Evolutionary conservation across 2,888 invertebrate species (phyloP).

Genomic region (Psococerastis gibbosa): DNA sequence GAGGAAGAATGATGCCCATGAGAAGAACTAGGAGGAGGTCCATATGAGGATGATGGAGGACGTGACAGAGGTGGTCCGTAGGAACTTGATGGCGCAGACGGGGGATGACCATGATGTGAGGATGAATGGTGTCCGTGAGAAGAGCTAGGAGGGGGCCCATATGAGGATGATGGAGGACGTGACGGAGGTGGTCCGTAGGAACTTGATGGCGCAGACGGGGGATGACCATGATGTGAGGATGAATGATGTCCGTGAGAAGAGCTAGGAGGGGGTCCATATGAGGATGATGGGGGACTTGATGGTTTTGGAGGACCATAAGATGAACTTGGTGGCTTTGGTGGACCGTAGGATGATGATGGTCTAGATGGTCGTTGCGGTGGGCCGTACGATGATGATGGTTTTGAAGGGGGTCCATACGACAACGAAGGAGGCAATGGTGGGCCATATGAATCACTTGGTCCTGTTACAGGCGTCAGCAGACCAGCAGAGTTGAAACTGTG

Average conservation of each 20-base stretch:
- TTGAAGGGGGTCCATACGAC: conserved; percentile 18
- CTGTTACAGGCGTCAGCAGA: not conserved
- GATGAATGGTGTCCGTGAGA: conserved; percentile 22
- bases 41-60: conserved; percentile 17
- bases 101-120: conserved; percentile 23
- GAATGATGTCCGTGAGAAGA: conserved; percentile 20
- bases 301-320: conserved; percentile 3
- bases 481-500: not conserved
- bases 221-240: conserved; percentile 19
- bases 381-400: conserved; percentile 23
- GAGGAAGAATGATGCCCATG: conserved; percentile 22
- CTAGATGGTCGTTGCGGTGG: conserved; percentile 23
- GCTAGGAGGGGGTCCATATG: conserved; percentile 28
- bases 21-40: conserved; percentile 21
- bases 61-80: conserved; percentile 19
- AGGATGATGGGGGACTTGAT: conserved; percentile 23
- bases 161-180: conserved; percentile 18
- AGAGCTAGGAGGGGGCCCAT: conserved; percentile 21
- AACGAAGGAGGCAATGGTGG: conserved; percentile 18
- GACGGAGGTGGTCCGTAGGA: conserved; percentile 18
- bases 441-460: conserved; percentile 17
- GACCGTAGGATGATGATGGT: conserved; percentile 1
- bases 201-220: conserved; percentile 18
- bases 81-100: conserved; percentile 17
- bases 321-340: not conserved